A percentile compares a stretch with the other conserved stretches of the same genome.
phyloP scores from a whole-genome alignment of 2,888 invertebrate genomes.

The Andrena flavipes region DNA sequence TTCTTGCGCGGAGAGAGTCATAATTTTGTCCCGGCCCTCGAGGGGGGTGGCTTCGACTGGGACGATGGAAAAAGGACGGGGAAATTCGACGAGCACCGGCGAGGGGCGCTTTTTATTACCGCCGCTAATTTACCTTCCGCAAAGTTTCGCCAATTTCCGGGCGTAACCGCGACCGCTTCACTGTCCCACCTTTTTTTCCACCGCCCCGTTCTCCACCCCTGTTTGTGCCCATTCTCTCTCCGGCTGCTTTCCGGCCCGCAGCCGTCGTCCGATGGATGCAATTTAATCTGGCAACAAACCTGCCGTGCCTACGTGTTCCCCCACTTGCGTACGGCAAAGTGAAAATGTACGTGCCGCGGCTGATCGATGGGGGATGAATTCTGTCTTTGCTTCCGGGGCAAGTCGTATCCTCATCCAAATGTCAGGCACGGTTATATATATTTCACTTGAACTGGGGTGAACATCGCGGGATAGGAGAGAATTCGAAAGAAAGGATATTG shows the following conservation, averaged over 20 bases:
- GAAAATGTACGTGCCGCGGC: background rate
- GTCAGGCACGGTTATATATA: too few relatives aligned
- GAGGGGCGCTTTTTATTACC: slow-evolving; percentile 73
- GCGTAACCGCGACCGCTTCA: slow-evolving; percentile 69
- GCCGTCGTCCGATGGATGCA: slow-evolving; percentile 26
- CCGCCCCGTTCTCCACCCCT: slow-evolving; percentile 35
- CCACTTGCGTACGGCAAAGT: background rate
- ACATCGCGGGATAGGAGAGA: too few relatives aligned
- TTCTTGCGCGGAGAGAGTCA: slow-evolving; percentile 59
- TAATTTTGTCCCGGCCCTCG: slow-evolving; percentile 52
- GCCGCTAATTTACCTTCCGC: slow-evolving; percentile 77
- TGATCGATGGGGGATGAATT: too few relatives aligned
- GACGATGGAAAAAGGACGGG: slow-evolving; percentile 34
- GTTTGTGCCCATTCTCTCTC: slow-evolving; percentile 10
- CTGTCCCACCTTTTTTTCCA: slow-evolving; percentile 61
- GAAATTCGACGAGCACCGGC: slow-evolving; percentile 59
- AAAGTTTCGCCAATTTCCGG: slow-evolving; percentile 79
- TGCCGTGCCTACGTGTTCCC: background rate
- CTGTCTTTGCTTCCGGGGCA: too few relatives aligned
- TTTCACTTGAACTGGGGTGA: too few relatives aligned
- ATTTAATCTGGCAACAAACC: slow-evolving; percentile 60
- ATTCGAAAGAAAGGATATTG: too few relatives aligned
- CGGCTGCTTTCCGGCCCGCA: background rate
- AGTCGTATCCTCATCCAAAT: too few relatives aligned
- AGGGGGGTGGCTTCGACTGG: background rate